Evolutionary conservation across 2,797 vertebrate species (phyloP).

Genomic region (Xenentodon cancila): DNA sequence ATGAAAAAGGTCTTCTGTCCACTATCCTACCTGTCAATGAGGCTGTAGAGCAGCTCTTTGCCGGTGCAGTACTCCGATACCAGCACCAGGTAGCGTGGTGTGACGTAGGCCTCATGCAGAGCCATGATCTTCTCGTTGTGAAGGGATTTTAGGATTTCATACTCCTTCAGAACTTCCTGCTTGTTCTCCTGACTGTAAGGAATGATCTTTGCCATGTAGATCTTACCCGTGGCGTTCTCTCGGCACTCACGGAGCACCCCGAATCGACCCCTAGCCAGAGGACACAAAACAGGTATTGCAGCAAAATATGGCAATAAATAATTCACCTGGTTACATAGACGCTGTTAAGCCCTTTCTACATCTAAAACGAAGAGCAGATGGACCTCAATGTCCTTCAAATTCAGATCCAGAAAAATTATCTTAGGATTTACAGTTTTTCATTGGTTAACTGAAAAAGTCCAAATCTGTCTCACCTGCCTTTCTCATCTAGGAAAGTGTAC

Average conservation of each 20-base stretch:
- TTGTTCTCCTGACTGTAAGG: constrained; percentile 89
- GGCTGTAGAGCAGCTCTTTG: constrained; percentile 92
- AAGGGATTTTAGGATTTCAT: constrained; percentile 91
- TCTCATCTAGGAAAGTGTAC: constrained; percentile 95
- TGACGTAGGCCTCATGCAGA: constrained; percentile 96
- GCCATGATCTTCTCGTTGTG: constrained; percentile 91
- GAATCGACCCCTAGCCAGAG: constrained; percentile 86
- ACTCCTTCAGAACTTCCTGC: constrained; percentile 88
- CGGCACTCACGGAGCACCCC: constrained; percentile 92
- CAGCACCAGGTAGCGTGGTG: constrained; percentile 94
- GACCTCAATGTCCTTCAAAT: not conserved
- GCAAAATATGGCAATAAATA: too few species aligned
- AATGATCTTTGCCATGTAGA: constrained; percentile 94
- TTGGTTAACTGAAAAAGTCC: too few species aligned
- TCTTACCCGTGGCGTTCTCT: constrained; percentile 91
- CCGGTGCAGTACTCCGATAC: constrained; percentile 92
- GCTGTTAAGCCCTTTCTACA: too few species aligned
- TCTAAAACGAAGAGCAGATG: not conserved
- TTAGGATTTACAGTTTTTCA: too few species aligned
- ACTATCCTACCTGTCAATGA: constrained; percentile 83
- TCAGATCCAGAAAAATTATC: too few species aligned
- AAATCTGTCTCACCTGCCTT: constrained; percentile 85
- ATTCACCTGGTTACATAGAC: too few species aligned
- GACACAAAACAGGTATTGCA: not conserved
- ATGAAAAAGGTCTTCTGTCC: too few species aligned